Base-by-base conservation (phyloP, 2,797 vertebrate genomes). In the Triplophysa yarkandensis region DNA sequence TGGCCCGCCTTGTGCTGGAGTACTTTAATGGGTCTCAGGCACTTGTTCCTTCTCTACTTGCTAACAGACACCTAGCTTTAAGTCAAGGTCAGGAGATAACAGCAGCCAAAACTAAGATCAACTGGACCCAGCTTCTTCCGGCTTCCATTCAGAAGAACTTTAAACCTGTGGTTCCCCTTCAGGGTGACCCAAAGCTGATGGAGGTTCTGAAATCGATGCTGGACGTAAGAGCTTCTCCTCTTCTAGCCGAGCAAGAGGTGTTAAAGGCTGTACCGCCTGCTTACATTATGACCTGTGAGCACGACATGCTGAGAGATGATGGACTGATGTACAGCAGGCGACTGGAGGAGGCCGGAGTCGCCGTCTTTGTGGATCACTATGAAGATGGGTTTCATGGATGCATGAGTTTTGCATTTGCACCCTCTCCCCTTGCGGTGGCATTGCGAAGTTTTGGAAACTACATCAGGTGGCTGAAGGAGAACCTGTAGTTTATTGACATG, bases 311-410 rank as follows among this genome's bases (percentile, higher is more conserved):
- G 74, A 87, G 98, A 41, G 97, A 99, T 0, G 97, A 99, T 0
- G 98, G 97, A 1, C 83, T 93, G 79, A 96, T 99, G 96, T 98
- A 98, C 4, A 94, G 87, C 7, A 85, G 83, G 39, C 93, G 95
- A 4, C 77, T 99, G 80, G 89, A 92, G 89, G 89, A 91, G 0
- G 95, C 92, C 0, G 95, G 95, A 0, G 93, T 99, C 23, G 61
- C 88, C 0, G 95, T 98, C 80, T 95, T 93, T 11, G 89, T 89
- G 0, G 96, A 98, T 57, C 94, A 98, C 88, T 93, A 96, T 0
- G 89, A 94, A 60, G 95, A 98, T 66, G 95, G 95, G 19, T 99
- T 99, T 78, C 97, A 99, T 0, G 97, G 94, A 52, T 98, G 95
- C 84, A 93, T 98, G 91, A 91, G 95, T 77, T 98, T 98, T 32